Evolutionary conservation across 2,113 vertebrate genomes (phyloP).

Genomic region (Cyanoramphus novaezelandiae): DNA sequence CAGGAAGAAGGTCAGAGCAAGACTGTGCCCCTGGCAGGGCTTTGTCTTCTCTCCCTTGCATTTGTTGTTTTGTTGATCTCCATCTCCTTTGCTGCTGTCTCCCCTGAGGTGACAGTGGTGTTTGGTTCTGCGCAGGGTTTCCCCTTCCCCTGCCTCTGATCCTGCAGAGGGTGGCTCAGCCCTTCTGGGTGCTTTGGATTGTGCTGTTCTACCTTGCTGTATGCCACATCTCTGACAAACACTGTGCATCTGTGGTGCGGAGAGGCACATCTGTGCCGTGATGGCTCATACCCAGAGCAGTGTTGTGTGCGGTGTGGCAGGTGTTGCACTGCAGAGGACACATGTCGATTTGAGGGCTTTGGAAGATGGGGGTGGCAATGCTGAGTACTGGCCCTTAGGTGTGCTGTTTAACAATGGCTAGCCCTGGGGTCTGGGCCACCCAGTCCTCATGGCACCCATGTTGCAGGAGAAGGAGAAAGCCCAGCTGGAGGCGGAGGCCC

Average conservation of each 20-base stretch:
- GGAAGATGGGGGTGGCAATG: accelerated
- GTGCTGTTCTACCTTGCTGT: accelerated
- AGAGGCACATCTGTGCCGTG: accelerated
- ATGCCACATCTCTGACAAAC: accelerated
- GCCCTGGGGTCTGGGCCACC: background rate
- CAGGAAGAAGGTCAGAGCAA: background rate
- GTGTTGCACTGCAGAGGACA: background rate
- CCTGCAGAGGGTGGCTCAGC: background rate
- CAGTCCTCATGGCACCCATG: background rate
- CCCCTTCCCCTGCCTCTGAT: background rate
- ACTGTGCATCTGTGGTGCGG: accelerated
- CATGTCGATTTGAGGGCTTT: background rate
- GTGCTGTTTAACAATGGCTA: background rate
- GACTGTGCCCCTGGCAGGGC: background rate
- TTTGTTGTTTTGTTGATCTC: background rate
- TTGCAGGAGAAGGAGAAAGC: constrained; percentile 91
- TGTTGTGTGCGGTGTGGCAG: background rate
- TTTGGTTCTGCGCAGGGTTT: accelerated
- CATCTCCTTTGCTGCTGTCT: background rate
- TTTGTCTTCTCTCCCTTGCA: background rate
- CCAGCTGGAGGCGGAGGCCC: constrained; percentile 77
- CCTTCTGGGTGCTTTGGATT: background rate
- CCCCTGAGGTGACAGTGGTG: accelerated
- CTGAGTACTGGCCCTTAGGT: background rate
- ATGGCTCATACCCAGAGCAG: background rate